Conservation (phyloP, 2,888 invertebrate species). For the Tiphia femorata region DNA sequence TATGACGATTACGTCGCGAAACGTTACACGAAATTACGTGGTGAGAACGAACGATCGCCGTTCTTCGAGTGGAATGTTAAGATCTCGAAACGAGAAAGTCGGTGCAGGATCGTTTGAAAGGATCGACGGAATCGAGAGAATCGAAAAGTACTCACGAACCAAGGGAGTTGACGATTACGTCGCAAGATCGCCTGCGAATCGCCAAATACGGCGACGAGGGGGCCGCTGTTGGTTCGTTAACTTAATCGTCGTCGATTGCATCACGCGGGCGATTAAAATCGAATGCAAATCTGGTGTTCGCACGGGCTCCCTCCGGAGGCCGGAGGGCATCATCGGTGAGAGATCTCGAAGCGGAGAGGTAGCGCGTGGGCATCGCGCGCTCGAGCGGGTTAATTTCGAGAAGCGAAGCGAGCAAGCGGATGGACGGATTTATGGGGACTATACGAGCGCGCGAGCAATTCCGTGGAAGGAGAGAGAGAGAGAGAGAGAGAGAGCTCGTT, state of each 20-base stretch:
- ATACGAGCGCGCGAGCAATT: too few relatives aligned
- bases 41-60: too few relatives aligned
- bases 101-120: too few relatives aligned
- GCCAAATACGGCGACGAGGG: conserved; percentile 14
- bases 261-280: conserved; percentile 32
- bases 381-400: too few relatives aligned
- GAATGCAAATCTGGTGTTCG: conserved; percentile 31
- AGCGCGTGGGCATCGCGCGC: conserved; percentile 1
- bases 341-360: too few relatives aligned
- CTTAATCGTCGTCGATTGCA: conserved; percentile 25
- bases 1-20: not conserved
- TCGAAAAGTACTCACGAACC: too few relatives aligned
- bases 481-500: not conserved
- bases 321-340: not conserved
- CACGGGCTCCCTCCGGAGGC: conserved; percentile 1
- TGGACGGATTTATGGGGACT: too few relatives aligned
- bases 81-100: too few relatives aligned
- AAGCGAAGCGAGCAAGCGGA: too few relatives aligned
- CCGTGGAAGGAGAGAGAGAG: not conserved
- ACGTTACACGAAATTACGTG: too few relatives aligned
- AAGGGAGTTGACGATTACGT: not conserved
- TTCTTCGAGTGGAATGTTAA: too few relatives aligned
- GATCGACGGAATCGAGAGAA: too few relatives aligned
- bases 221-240: conserved; percentile 22
- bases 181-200: not conserved